Conservation (phyloP, 2,113 vertebrate species). For the Rhynchopsitta pachyrhyncha region DNA sequence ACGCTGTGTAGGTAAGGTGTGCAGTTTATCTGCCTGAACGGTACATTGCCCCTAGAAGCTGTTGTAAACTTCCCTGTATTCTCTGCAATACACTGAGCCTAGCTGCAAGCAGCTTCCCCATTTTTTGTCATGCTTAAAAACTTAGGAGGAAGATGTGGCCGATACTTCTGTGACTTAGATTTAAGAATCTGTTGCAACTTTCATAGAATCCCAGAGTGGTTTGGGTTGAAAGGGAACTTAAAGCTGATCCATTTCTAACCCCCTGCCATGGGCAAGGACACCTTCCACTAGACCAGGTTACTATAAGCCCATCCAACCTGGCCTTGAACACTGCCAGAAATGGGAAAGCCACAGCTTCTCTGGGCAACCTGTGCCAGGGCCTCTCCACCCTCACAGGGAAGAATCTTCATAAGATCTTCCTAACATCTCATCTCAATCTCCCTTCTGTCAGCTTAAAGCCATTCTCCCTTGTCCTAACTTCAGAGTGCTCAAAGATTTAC, state of each 20-base stretch:
- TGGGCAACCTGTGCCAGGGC: neutral
- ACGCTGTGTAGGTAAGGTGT: accelerated
- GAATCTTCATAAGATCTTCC: neutral
- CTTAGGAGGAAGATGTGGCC: accelerated
- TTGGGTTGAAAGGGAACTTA: neutral
- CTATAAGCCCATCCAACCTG: neutral
- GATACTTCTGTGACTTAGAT: accelerated
- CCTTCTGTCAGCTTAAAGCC: neutral
- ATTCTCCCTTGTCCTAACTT: neutral
- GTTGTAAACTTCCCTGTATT: neutral
- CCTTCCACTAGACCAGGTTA: neutral
- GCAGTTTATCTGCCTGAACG: accelerated
- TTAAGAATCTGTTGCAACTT: neutral
- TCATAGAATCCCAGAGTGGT: neutral
- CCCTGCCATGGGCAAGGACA: neutral
- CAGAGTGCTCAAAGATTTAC: neutral
- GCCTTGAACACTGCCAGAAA: neutral
- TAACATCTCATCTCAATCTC: neutral
- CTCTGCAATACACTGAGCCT: accelerated
- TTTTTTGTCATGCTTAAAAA: neutral
- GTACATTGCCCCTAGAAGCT: accelerated
- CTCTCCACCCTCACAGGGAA: neutral
- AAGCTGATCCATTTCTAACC: neutral
- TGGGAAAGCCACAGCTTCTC: neutral
- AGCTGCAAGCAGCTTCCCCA: neutral